Percentiles rank a stretch among this genome's conserved stretches.
phyloP scores from a whole-genome alignment of 1,140 invertebrate genomes.

The Propsilocerus akamusi region DNA sequence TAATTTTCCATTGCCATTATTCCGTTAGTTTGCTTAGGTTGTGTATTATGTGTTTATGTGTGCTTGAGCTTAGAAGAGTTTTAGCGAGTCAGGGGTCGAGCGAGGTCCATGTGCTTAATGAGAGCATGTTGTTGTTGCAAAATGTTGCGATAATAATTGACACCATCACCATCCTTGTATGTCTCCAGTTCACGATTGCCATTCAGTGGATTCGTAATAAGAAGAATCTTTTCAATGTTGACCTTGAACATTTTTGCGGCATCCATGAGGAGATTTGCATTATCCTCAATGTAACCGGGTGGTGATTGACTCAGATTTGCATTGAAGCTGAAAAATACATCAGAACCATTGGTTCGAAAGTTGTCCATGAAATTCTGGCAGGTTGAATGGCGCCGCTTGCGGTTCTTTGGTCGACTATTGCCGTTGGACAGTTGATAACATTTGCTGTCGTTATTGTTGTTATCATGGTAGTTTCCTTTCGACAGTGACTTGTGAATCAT shows the following conservation, averaged over 20 bases:
- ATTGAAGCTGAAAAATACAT: too few relatives aligned
- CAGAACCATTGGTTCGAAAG: not conserved
- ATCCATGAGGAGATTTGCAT: not conserved
- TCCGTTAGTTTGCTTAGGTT: not conserved
- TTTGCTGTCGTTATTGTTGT: not conserved
- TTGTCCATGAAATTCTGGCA: slow-evolving; percentile 9
- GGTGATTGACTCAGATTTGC: not conserved
- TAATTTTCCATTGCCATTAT: slow-evolving; percentile 3
- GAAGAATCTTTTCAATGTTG: not conserved
- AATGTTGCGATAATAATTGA: not conserved
- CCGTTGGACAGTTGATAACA: slow-evolving; percentile 3
- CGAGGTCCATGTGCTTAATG: not conserved
- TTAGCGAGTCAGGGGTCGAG: not conserved
- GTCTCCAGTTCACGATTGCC: not conserved
- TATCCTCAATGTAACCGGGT: not conserved
- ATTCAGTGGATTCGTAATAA: not conserved
- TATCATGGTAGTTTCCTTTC: not conserved
- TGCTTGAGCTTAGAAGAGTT: too few relatives aligned
- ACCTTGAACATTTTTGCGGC: not conserved
- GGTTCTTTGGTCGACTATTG: slow-evolving; percentile 5
- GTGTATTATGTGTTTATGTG: not conserved
- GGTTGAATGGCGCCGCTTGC: slow-evolving; percentile 12
- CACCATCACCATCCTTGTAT: not conserved
- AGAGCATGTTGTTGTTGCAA: not conserved
- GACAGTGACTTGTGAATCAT: not conserved